Evolutionary conservation across 2,113 vertebrate species (phyloP), one percentile per base, ranked within the genome.

Genomic region (Sylvietta virens): DNA sequence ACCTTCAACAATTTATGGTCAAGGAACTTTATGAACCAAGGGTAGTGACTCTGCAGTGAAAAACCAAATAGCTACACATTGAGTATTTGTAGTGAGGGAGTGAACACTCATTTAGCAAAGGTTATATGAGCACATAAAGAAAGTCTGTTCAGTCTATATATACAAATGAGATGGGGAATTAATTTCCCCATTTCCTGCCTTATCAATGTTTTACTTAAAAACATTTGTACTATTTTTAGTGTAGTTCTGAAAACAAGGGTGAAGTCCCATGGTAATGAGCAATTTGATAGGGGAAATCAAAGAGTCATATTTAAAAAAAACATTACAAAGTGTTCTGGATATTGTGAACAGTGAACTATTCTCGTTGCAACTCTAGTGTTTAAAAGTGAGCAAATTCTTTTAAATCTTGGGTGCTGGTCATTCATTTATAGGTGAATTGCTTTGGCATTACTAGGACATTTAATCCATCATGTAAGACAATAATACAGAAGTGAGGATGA

Each of bases 371-470:
- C 44, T 77, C 50, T 81, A 54, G 61, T 74, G 69, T 95, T 94
- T 94, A 67, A 78, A 83, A 45, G 56, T 92, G 86, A 91, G 71
- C 76, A 58, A 67, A 60, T 62, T 81, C 11, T 64, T 58, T 51
- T 47, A 83, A 81, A 82, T 90, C 28, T 86, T 58, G 42, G 79
- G 78, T 39, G 69, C 91, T 93, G 70, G 73, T 95, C 40, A 47
- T 95, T 96, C 54, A 88, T 95, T 80, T 61, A 67, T 95, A 90
- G 62, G 53, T 91, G 66, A 94, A 90, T 96, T 96, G 64, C 77
- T 90, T 95, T 86, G 79, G 62, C 67, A 62, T 86, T 70, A 40
- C 20, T 53, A 44, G 35, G 77, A 60, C 65, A 78, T 92, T 96
- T 94, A 92, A 92, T 97, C 80, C 64, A 74, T 97, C 66, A 26